phyloP scores from a whole-genome alignment of 2,888 invertebrate species.

The Quadroppia sp. region DNA sequence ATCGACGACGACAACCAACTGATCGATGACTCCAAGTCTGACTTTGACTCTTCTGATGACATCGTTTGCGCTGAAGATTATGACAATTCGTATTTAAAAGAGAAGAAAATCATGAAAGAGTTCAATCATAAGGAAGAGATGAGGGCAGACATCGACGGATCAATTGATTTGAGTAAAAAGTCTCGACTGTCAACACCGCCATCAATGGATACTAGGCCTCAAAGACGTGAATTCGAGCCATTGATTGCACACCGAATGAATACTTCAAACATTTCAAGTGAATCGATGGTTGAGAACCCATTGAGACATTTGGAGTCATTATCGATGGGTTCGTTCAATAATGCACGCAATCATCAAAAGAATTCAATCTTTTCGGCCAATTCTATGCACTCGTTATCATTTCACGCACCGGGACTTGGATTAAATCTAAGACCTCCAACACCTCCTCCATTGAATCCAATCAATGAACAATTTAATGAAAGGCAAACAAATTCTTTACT shows the following conservation, averaged over 20 bases:
- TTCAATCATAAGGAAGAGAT: not conserved
- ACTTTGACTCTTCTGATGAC: slow-evolving; percentile 45
- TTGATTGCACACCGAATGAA: slow-evolving; percentile 8
- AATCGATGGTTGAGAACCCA: slow-evolving; percentile 59
- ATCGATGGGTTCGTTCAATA: slow-evolving; percentile 61
- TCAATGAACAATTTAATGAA: not conserved
- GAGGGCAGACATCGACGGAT: slow-evolving; percentile 24
- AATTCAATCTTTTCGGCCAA: slow-evolving; percentile 41
- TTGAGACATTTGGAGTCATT: slow-evolving; percentile 72
- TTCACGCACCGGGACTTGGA: slow-evolving; percentile 53
- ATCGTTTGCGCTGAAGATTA: slow-evolving; percentile 22
- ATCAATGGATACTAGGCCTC: slow-evolving; percentile 2
- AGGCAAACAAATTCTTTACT: slow-evolving; percentile 1
- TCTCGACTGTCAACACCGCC: not conserved
- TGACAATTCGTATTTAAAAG: slow-evolving; percentile 42
- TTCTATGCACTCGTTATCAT: slow-evolving; percentile 45
- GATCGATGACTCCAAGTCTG: slow-evolving; percentile 46
- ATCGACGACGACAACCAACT: slow-evolving; percentile 52
- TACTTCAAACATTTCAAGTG: not conserved
- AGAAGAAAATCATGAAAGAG: slow-evolving; percentile 48
- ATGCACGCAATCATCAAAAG: slow-evolving; percentile 44
- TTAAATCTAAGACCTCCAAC: slow-evolving; percentile 49
- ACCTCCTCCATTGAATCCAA: slow-evolving; percentile 19
- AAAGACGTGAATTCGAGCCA: slow-evolving; percentile 28
- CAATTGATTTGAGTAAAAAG: slow-evolving; percentile 41